phyloP scores from a whole-genome alignment of 37 sponge, comb jelly and placozoan species.

The Petrosia ficiformis region DNA sequence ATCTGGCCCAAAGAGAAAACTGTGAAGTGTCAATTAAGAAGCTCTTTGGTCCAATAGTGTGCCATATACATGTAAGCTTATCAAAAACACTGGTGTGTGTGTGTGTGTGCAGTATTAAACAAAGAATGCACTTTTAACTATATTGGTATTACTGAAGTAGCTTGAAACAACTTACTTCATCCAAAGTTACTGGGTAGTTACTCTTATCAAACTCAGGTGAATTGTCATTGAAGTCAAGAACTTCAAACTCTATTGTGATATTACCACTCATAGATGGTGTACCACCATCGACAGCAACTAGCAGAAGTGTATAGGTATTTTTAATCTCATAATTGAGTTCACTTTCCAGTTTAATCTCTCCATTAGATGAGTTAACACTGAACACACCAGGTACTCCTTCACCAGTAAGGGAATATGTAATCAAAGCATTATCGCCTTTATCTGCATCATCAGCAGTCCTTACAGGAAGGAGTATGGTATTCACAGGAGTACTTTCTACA shows the following conservation, averaged over 20 bases:
- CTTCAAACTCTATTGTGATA: constrained; percentile 1
- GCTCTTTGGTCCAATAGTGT: too few relatives aligned
- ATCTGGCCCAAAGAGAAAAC: too few relatives aligned
- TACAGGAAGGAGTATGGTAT: neutral
- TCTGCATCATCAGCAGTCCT: constrained; percentile 39
- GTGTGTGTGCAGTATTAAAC: too few relatives aligned
- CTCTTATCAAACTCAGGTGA: neutral
- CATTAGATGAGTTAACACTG: neutral
- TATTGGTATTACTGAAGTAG: neutral
- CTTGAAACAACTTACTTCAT: constrained; percentile 11
- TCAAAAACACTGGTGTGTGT: too few relatives aligned
- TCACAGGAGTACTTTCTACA: constrained; percentile 2
- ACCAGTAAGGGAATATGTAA: constrained; percentile 18
- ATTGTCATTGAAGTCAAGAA: constrained; percentile 37
- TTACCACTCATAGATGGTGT: neutral
- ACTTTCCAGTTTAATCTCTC: neutral
- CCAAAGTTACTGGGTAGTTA: neutral
- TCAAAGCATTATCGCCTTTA: constrained; percentile 31
- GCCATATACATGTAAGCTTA: too few relatives aligned
- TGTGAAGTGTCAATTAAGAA: too few relatives aligned
- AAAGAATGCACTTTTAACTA: neutral
- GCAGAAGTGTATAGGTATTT: neutral
- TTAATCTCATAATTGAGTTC: constrained; percentile 15
- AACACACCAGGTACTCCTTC: neutral
- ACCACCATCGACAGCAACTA: constrained; percentile 25